These are phyloP conservation scores for Chelidonichthys spinosus DNA, from an alignment of 2,797 vertebrate genomes.

Conservation along the genomic window DNA sequence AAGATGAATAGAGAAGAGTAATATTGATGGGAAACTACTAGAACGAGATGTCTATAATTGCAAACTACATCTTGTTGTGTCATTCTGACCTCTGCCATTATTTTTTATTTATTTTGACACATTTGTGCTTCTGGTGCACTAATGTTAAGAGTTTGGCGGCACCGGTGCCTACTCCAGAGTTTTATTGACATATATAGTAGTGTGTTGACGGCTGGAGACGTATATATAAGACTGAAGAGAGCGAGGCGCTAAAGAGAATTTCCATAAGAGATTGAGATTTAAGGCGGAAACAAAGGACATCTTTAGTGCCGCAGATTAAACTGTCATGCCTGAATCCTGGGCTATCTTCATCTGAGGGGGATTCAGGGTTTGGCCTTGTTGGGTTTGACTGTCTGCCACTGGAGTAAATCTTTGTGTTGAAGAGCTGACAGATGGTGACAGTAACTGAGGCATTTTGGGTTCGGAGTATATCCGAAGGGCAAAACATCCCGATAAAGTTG, in stretches of 20 bases:
- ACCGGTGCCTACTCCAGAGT: background rate
- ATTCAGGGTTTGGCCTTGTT: conserved; percentile 58
- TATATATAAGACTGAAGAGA: background rate
- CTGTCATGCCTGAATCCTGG: conserved; percentile 32
- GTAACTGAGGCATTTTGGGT: conserved; percentile 64
- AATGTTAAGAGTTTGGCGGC: background rate
- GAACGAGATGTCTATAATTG: too few species aligned
- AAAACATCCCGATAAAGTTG: conserved; percentile 74
- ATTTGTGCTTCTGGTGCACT: background rate
- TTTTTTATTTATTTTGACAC: background rate
- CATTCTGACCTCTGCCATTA: background rate
- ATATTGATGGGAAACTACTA: too few species aligned
- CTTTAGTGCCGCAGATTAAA: conserved; percentile 56
- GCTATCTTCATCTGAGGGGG: conserved; percentile 35
- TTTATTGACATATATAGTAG: background rate
- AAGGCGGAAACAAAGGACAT: conserved; percentile 40
- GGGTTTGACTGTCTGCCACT: conserved; percentile 57
- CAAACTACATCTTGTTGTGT: background rate
- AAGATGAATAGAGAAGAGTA: too few species aligned
- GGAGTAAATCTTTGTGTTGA: conserved; percentile 58
- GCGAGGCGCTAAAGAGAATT: background rate
- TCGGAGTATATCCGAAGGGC: conserved; percentile 68
- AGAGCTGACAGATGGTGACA: conserved; percentile 67
- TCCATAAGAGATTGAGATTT: conserved; percentile 9
- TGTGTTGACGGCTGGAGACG: background rate